Evolutionary conservation across 1,140 invertebrate genomes (phyloP), one percentile per base, ranked within the genome.

Genomic region (Musca vetustissima): DNA sequence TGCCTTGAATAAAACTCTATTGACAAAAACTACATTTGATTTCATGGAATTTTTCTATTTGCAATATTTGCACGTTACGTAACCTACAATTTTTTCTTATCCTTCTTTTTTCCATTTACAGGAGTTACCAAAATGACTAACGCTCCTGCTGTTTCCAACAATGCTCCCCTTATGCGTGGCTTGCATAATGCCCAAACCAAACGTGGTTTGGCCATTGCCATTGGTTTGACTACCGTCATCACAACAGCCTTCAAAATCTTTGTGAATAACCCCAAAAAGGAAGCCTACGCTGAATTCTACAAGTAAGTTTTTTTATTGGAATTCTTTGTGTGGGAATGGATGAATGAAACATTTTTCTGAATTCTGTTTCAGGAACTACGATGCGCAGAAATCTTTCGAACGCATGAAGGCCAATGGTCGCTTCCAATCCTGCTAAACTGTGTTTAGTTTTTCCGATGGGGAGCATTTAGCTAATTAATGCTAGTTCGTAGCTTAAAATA

Each of bases 231-330:
- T 19, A 72, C 76, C 21, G 52, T 75, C 21, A 32, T 80, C 3
- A 80, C 79, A 21, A 72, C 78, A 8, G 76, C 75, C 47, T 81
- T 71, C 49, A 76, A 81, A 67, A 11, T 83, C 11, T 22, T 78
- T 0, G 73, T 85, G 24, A 78, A 80, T 66, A 84, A 86, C 53
- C 80, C 85, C 17, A 81, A 83, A 66, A 87, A 87, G 68, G 75
- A 81, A 28, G 79, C 74, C 70, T 87, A 87, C 70, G 86, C 86
- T 64, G 85, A 87, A 65, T 87, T 87, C 75, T 87, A 87, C 81
- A 85, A 84, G 86, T 87, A 83, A 68, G 64, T 69, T 70, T 13
- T 28, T 8, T 28, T n/a, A n/a, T 28, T 43, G 36, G 7, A 43
- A 43, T 43, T n/a, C n/a, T n/a, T n/a, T n/a, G n/a, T n/a, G n/a